Evolutionary conservation across 2,888 invertebrate species (phyloP).

Genomic region (Desoria tigrina): DNA sequence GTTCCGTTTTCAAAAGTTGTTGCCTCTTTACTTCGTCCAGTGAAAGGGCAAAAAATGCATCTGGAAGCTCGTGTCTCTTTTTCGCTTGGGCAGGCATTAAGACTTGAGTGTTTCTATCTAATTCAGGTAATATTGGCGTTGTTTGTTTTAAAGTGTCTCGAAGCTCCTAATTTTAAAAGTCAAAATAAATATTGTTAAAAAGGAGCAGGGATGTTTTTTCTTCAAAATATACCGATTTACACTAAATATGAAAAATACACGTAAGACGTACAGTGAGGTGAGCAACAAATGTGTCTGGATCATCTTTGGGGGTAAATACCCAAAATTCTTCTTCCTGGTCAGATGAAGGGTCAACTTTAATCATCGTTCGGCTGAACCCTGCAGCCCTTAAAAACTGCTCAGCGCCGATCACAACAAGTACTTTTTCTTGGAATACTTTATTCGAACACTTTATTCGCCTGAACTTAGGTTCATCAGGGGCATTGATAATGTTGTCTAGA

Average conservation of each 20-base stretch:
- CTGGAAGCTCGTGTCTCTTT: conserved; percentile 69
- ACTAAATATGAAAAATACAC: too few species aligned
- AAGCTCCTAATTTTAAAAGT: conserved; percentile 62
- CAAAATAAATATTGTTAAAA: background rate
- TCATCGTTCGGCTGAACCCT: conserved; percentile 66
- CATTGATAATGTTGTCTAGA: conserved; percentile 81
- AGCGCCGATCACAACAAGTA: conserved; percentile 76
- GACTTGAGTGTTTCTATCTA: conserved; percentile 86
- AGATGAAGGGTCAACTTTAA: conserved; percentile 35
- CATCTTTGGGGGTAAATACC: conserved; percentile 39
- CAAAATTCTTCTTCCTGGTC: conserved; percentile 46
- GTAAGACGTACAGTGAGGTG: conserved; percentile 43
- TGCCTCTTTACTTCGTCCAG: conserved; percentile 83
- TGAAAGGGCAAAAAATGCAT: conserved; percentile 79
- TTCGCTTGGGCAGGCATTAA: conserved; percentile 74
- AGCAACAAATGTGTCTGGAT: conserved; percentile 30
- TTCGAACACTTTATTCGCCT: conserved; percentile 85
- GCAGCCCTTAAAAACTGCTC: conserved; percentile 78
- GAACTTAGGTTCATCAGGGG: conserved; percentile 86
- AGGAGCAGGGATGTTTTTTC: too few species aligned
- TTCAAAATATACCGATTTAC: too few species aligned
- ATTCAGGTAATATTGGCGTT: conserved; percentile 76
- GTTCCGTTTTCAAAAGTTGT: conserved; percentile 73
- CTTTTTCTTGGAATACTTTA: conserved; percentile 76
- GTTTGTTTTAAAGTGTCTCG: conserved; percentile 76